phyloP scores from a whole-genome alignment of 2,113 vertebrate genomes.

The Tragulus kanchil region DNA sequence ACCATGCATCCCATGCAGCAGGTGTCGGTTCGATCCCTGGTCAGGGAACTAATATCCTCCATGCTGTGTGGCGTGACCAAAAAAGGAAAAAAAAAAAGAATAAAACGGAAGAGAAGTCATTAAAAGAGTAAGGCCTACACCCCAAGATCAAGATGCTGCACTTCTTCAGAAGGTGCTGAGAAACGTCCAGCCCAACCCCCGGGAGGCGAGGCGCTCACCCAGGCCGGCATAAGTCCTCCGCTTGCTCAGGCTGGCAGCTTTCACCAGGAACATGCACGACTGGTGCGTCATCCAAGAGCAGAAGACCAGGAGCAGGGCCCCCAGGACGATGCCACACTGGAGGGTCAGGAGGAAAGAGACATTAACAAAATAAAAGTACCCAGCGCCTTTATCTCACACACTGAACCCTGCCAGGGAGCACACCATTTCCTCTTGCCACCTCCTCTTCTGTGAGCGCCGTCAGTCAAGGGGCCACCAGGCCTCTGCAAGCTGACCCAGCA shows the following conservation, averaged over 20 bases:
- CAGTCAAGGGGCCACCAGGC: slow-evolving; percentile 50
- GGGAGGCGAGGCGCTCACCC: slow-evolving; percentile 87
- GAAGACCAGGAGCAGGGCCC: slow-evolving; percentile 93
- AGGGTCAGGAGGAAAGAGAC: neutral
- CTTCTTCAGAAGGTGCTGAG: neutral
- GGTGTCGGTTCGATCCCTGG: neutral
- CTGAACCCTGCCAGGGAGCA: neutral
- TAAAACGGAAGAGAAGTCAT: neutral
- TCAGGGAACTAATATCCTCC: neutral
- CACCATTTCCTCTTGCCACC: slow-evolving; percentile 54
- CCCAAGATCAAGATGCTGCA: fast-evolving
- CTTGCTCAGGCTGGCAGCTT: slow-evolving; percentile 95
- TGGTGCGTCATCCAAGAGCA: slow-evolving; percentile 99
- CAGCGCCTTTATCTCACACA: fast-evolving
- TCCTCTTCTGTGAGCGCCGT: neutral
- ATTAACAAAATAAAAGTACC: neutral
- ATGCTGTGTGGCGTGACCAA: neutral
- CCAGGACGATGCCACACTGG: slow-evolving; percentile 96
- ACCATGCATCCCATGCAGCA: neutral
- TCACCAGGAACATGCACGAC: slow-evolving; percentile 99
- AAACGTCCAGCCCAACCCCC: fast-evolving
- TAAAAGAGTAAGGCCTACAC: neutral
- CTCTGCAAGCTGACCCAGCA: slow-evolving; percentile 64
- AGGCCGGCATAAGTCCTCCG: slow-evolving; percentile 97
- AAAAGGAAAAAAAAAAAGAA: neutral